These are phyloP conservation scores for Pampus argenteus DNA, from an alignment of 2,797 vertebrate genomes.

Conservation along the genomic window DNA sequence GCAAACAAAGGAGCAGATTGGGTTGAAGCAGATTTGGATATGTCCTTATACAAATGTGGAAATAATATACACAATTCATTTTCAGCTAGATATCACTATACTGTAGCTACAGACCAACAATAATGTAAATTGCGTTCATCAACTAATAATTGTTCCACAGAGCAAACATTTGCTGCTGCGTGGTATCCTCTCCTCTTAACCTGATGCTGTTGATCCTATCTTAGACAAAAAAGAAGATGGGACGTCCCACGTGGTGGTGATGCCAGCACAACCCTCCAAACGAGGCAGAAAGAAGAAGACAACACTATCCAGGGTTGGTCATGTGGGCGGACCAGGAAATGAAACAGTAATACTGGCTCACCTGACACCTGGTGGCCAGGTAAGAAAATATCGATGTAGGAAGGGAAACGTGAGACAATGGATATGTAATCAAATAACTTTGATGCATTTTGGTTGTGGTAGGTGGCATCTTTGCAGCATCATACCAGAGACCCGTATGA, in stretches of 20 bases:
- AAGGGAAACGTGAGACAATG: neutral
- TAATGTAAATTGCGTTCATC: neutral
- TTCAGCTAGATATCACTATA: neutral
- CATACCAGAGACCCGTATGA: slow-evolving; percentile 89
- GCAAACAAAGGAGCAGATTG: too few species aligned
- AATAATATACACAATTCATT: neutral
- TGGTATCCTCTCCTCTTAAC: slow-evolving; percentile 2
- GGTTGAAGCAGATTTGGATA: neutral
- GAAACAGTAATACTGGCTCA: slow-evolving; percentile 85
- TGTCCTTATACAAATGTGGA: neutral
- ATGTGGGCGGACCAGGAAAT: slow-evolving; percentile 65
- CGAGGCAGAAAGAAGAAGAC: slow-evolving; percentile 94
- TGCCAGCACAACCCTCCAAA: slow-evolving; percentile 86
- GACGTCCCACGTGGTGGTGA: slow-evolving; percentile 79
- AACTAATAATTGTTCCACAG: slow-evolving; percentile 4
- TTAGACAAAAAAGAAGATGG: slow-evolving; percentile 84
- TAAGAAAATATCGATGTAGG: slow-evolving; percentile 35
- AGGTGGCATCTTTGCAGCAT: slow-evolving; percentile 79
- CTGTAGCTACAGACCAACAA: neutral
- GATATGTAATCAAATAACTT: neutral
- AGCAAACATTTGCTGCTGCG: neutral
- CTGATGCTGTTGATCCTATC: slow-evolving; percentile 23
- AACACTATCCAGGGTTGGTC: slow-evolving; percentile 83
- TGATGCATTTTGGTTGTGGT: slow-evolving; percentile 4
- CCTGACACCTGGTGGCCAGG: slow-evolving; percentile 81